phyloP scores from a whole-genome alignment of 2,888 invertebrate genomes.

The Holacanthella duospinosa region DNA sequence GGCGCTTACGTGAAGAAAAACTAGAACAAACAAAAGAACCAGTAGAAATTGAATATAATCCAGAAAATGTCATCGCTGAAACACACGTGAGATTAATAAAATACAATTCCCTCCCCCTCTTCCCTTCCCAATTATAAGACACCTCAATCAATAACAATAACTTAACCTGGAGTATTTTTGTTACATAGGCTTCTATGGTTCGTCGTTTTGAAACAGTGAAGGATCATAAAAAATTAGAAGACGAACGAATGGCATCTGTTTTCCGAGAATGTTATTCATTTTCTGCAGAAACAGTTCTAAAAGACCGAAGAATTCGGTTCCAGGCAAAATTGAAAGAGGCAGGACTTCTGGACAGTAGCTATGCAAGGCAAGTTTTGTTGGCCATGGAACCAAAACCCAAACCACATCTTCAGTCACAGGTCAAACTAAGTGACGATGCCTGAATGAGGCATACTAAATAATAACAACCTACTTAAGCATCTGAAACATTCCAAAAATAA shows the following conservation, averaged over 20 bases:
- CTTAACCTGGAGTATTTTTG: too few species aligned
- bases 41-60: constrained; percentile 29
- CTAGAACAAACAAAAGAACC: constrained; percentile 29
- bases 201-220: constrained; percentile 21
- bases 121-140: too few species aligned
- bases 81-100: constrained; percentile 28
- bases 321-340: constrained; percentile 34
- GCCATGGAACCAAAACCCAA: constrained; percentile 33
- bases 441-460: background rate
- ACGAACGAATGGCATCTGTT: constrained; percentile 22
- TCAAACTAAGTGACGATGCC: constrained; percentile 21
- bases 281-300: constrained; percentile 28
- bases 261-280: constrained; percentile 34
- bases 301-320: constrained; percentile 30
- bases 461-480: too few species aligned
- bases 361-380: constrained; percentile 32
- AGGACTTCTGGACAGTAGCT: constrained; percentile 32
- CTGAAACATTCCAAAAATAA: too few species aligned
- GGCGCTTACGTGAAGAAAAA: constrained; percentile 5
- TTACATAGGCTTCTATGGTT: constrained; percentile 26
- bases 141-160: too few species aligned
- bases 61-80: constrained; percentile 24
- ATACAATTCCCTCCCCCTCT: background rate
- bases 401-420: constrained; percentile 30
- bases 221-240: background rate